These are phyloP conservation scores for Spinus olivaceus DNA, from an alignment of 2,797 vertebrate species.

Conservation along the genomic window DNA sequence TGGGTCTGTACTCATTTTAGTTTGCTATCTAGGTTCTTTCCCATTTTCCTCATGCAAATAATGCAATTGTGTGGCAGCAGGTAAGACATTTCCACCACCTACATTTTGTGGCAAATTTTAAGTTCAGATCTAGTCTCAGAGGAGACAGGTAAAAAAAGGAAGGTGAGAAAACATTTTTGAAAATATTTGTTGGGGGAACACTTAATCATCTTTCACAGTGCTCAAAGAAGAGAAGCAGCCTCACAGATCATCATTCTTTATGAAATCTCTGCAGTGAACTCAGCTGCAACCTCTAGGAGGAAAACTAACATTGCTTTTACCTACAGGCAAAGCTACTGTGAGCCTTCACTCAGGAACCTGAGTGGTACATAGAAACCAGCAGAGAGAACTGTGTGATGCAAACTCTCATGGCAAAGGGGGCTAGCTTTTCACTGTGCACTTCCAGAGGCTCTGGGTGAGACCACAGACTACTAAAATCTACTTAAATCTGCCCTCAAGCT, in stretches of 20 bases:
- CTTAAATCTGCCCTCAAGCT: neutral
- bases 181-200: neutral
- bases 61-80: neutral
- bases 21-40: neutral
- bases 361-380: neutral
- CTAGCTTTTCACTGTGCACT: neutral
- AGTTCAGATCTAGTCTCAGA: neutral
- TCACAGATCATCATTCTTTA: neutral
- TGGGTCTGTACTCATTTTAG: neutral
- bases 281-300: neutral
- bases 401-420: neutral
- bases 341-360: neutral
- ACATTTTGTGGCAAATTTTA: neutral
- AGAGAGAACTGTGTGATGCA: neutral
- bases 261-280: neutral
- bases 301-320: neutral
- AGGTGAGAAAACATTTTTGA: neutral
- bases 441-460: neutral
- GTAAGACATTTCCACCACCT: neutral
- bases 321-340: neutral
- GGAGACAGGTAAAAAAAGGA: neutral
- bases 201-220: conserved; percentile 16
- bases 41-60: neutral
- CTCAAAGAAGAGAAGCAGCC: neutral
- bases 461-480: neutral